Conservation (phyloP, 2,113 vertebrate species). For the Odobenus rosmarus region DNA sequence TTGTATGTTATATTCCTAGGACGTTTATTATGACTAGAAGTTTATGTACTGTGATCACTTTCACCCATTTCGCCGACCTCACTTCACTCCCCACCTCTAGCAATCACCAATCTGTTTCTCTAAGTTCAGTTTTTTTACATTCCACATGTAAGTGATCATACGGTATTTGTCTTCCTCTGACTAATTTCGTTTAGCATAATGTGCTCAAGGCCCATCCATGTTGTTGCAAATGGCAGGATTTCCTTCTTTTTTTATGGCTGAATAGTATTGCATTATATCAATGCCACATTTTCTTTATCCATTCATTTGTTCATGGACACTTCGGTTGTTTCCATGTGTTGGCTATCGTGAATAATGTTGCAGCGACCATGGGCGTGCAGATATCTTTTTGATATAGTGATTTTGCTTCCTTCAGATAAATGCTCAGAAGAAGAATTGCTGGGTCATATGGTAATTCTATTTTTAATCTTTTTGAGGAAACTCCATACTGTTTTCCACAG, state of each 20-base stretch:
- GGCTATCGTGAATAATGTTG: background rate
- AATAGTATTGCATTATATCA: background rate
- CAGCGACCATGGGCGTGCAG: background rate
- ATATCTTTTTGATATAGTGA: background rate
- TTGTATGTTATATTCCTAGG: background rate
- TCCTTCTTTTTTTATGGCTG: background rate
- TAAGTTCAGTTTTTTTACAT: background rate
- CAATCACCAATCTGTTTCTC: background rate
- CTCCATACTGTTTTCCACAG: background rate
- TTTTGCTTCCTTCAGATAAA: background rate
- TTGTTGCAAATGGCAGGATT: background rate
- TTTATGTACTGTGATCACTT: background rate
- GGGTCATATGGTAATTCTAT: background rate
- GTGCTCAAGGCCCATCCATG: background rate
- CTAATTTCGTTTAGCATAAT: background rate
- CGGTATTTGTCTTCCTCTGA: background rate
- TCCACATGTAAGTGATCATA: background rate
- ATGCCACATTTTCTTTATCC: background rate
- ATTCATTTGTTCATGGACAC: background rate
- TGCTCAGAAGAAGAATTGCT: background rate
- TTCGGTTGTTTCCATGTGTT: background rate
- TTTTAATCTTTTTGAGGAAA: constrained; percentile 18
- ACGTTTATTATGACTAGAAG: background rate
- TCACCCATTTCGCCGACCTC: background rate
- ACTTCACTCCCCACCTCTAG: background rate